Conservation (phyloP, 2,797 vertebrate species). For the Thripadectes ignobilis region DNA sequence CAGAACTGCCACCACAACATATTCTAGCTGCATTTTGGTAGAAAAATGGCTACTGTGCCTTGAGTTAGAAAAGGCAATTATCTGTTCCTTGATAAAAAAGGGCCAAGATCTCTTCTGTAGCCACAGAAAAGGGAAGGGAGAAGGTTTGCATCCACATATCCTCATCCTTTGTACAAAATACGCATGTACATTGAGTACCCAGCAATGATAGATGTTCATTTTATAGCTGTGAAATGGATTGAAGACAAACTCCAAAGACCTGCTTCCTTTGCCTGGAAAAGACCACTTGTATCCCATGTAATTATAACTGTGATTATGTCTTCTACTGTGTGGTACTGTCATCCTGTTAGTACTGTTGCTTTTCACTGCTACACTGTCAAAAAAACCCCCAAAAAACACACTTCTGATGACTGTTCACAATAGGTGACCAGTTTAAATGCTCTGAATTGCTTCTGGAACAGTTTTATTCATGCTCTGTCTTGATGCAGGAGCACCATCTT, state of each 20-base stretch:
- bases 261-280: neutral
- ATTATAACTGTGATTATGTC: neutral
- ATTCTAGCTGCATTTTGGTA: neutral
- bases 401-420: neutral
- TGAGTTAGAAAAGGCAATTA: neutral
- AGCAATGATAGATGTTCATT: neutral
- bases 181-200: accelerated
- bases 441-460: neutral
- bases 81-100: neutral
- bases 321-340: neutral
- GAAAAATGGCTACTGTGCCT: neutral
- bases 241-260: neutral
- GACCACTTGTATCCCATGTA: neutral
- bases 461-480: neutral
- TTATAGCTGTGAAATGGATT: neutral
- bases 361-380: accelerated
- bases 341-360: neutral
- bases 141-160: accelerated
- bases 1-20: neutral
- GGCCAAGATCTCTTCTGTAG: neutral
- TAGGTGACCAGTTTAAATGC: neutral
- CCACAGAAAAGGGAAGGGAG: neutral
- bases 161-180: neutral
- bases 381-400: neutral
- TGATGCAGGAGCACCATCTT: neutral